Base-by-base conservation (phyloP, 2,113 vertebrate genomes). In the Serilophus lunatus region DNA sequence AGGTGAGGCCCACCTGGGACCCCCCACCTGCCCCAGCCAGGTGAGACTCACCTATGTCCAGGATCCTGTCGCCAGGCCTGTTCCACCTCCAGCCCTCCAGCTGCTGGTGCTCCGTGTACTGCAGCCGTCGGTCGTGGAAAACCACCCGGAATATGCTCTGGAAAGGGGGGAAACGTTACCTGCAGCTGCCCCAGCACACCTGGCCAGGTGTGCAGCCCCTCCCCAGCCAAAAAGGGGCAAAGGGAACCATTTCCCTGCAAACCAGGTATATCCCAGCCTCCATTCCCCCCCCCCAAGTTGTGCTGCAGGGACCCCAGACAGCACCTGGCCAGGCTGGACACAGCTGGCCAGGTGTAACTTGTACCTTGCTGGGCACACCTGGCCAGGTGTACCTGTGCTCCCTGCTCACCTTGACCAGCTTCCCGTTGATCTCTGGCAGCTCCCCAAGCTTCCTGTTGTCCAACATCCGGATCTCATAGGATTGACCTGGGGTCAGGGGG, bases 51-150 rank as follows among this genome's bases (percentile, higher is more conserved):
- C 99, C 99, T 53, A 99, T 98, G 90, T 99, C 99, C 8, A 99
- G 98, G 91, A 99, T 99, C 90, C 99, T 98, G 95, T 99, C 99
- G 5, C 99, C 99, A 0, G 99, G 99, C 36, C 99, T 84, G 98
- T 99, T 99, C 99, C 99, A 99, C 79, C 99, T 97, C 99, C 99
- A 99, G 92, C 99, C 99, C 92, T 99, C 99, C 92, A 99, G 98
- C 97, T 99, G 99, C 97, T 99, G 99, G 77, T 99, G 99, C 95
- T 99, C 99, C 0, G 99, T 99, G 96, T 99, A 99, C 87, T 99
- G 99, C 64, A 99, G 98, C 7, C 99, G 98, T 25, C 99, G 98
- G 97, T 99, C 99, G 1, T 99, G 99, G 85, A 99, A 99, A 69
- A 99, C 99, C 75, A 99, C 99, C 5, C 99, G 98, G 88, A 99